Conservation (phyloP, 30 jellyfish, hydroid and myxozoan species). For the Aurelia aurita region DNA sequence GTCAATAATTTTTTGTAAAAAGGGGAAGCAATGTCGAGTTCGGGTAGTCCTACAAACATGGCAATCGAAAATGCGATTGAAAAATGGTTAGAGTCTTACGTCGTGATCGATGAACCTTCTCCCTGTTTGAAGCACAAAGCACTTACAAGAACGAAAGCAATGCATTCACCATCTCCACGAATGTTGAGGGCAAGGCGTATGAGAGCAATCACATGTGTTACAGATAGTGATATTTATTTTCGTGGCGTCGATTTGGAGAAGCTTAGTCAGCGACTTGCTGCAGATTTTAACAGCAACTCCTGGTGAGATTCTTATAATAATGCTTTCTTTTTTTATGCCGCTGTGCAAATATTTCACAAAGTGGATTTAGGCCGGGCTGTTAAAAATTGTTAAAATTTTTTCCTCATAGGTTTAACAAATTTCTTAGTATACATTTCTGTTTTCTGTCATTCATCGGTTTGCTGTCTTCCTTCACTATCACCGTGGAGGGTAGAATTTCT, state of each 20-base stretch:
- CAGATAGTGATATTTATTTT: conserved; percentile 7
- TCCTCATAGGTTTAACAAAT: no score
- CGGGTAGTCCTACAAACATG: no score
- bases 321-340: not conserved
- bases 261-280: conserved; percentile 18
- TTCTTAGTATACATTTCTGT: no score
- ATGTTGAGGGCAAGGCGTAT: conserved; percentile 9
- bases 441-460: no score
- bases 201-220: conserved; percentile 44
- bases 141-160: not conserved
- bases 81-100: conserved; percentile 41
- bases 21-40: no score
- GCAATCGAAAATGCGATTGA: not conserved
- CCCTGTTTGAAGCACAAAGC: conserved; percentile 1
- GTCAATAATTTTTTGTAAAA: no score
- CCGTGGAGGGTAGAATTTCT: no score
- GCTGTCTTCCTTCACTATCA: no score
- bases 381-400: no score
- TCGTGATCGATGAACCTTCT: conserved; percentile 31
- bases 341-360: no score
- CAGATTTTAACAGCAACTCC: not conserved
- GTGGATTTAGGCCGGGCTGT: no score
- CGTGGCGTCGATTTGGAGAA: conserved; percentile 26
- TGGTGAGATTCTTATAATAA: conserved; percentile 19
- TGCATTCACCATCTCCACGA: conserved; percentile 39